These are phyloP conservation scores for Drosophila orosa DNA, from an alignment of 1,140 invertebrate genomes.

Conservation along the genomic window DNA sequence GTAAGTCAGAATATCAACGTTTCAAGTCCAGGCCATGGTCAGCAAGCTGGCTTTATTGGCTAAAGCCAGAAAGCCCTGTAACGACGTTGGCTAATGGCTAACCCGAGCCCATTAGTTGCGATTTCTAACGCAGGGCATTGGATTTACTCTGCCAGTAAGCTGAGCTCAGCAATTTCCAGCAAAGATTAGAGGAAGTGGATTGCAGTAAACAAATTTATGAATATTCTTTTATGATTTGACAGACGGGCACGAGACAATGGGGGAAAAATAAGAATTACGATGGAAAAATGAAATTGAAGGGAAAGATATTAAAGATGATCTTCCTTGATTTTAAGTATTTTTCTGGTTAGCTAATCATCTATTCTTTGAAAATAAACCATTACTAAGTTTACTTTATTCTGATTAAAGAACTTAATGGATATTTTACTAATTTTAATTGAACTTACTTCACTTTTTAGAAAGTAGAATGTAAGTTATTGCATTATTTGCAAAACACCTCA, in stretches of 20 bases:
- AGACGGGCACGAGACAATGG: not conserved
- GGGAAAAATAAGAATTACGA: too few species aligned
- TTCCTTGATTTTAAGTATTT: not conserved
- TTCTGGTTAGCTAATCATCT: not conserved
- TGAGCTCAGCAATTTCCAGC: not conserved
- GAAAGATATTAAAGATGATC: not conserved
- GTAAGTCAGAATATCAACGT: conserved; percentile 26
- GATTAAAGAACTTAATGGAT: too few species aligned
- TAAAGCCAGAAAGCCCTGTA: conserved; percentile 47
- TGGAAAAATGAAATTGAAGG: too few species aligned
- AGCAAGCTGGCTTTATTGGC: conserved; percentile 42
- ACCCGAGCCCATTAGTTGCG: conserved; percentile 34
- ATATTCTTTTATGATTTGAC: conserved; percentile 24
- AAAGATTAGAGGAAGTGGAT: conserved; percentile 17
- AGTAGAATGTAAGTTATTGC: too few species aligned
- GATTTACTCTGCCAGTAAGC: not conserved
- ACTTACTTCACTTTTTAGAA: too few species aligned
- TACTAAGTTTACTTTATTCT: too few species aligned
- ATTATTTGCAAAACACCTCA: too few species aligned
- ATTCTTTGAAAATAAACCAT: too few species aligned
- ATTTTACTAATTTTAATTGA: too few species aligned
- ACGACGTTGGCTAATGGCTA: conserved; percentile 55
- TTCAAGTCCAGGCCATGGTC: conserved; percentile 34
- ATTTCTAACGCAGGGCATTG: conserved; percentile 25
- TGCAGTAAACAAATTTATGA: conserved; percentile 28